Conservation (phyloP, 2,797 vertebrate species). For the Danio jaintianensis region DNA sequence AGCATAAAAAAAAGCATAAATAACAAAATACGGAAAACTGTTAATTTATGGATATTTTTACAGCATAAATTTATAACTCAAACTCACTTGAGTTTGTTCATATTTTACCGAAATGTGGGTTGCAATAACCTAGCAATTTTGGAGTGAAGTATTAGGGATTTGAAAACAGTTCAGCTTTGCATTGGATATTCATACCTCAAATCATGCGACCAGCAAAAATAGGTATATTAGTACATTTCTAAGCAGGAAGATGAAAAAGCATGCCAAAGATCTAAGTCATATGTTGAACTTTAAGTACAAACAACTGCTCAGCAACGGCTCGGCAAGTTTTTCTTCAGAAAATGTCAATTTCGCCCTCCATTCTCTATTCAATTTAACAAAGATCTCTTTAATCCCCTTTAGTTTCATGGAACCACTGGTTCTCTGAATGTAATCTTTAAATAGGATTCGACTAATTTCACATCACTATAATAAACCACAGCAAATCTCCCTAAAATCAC, state of each 20-base stretch:
- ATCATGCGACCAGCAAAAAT: not conserved
- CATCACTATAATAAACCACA: slow-evolving; percentile 76
- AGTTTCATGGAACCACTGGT: slow-evolving; percentile 78
- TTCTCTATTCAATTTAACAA: slow-evolving; percentile 26
- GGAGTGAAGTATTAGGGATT: slow-evolving; percentile 21
- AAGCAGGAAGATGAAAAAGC: not conserved
- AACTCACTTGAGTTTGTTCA: no score
- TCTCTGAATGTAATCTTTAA: slow-evolving; percentile 79
- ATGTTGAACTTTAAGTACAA: not conserved
- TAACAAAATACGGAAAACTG: no score
- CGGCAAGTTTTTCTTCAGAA: not conserved
- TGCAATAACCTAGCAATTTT: no score
- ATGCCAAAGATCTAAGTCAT: not conserved
- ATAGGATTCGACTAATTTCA: slow-evolving; percentile 78
- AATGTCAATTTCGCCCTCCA: not conserved
- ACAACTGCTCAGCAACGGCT: not conserved
- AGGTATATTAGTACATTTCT: slow-evolving; percentile 4
- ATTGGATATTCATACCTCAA: not conserved
- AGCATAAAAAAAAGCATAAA: no score
- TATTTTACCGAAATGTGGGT: no score
- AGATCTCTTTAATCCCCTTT: slow-evolving; percentile 41
- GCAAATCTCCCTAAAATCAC: slow-evolving; percentile 79
- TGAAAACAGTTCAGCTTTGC: not conserved
- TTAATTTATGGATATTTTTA: no score
- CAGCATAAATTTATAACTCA: no score